These are phyloP conservation scores for Speoplatyrhinus poulsoni DNA, from an alignment of 2,113 vertebrate species.

Conservation along the genomic window DNA sequence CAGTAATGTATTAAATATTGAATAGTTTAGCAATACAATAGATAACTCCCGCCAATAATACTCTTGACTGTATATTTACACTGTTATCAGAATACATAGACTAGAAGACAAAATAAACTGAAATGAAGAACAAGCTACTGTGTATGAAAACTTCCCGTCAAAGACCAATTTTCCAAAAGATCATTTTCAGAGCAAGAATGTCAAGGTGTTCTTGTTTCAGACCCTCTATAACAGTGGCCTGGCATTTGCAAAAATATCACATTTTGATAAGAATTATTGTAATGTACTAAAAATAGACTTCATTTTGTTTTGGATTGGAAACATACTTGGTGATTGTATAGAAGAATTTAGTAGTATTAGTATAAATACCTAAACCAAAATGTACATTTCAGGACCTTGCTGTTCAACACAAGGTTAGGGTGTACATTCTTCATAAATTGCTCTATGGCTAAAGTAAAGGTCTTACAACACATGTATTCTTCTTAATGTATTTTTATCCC, in stretches of 20 bases:
- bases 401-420: constrained; percentile 11
- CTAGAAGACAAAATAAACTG: too few species aligned
- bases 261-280: background rate
- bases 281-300: constrained; percentile 11
- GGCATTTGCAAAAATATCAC: too few species aligned
- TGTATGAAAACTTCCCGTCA: background rate
- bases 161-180: background rate
- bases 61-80: too few species aligned
- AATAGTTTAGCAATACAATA: too few species aligned
- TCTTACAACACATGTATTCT: constrained; percentile 19
- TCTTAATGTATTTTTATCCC: constrained; percentile 19
- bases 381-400: background rate
- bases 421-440: background rate
- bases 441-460: background rate
- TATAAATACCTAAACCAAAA: background rate
- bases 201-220: too few species aligned
- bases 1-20: too few species aligned
- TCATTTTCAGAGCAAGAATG: background rate
- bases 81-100: too few species aligned
- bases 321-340: too few species aligned
- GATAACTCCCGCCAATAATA: too few species aligned
- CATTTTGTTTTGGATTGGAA: background rate
- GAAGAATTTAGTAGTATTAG: too few species aligned
- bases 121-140: too few species aligned
- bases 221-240: too few species aligned